Evolutionary conservation across 2,888 invertebrate species (phyloP), one percentile per base, ranked within the genome.

Genomic region (Morpho helenor): DNA sequence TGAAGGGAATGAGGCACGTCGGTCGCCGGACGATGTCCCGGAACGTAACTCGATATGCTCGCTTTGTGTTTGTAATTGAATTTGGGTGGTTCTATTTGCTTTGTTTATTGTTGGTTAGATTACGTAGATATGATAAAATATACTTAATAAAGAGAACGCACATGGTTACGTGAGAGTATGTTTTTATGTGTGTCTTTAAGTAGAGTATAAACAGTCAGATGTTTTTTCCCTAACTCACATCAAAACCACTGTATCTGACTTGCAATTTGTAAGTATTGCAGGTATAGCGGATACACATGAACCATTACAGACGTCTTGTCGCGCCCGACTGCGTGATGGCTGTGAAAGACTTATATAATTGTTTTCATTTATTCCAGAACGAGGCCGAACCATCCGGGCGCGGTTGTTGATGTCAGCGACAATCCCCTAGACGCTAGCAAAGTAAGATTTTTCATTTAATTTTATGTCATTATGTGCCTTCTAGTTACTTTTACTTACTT

Each of bases 401-500:
- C 97, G 66, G 97, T 99, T 71, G 96, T 98, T 73, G 98, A 98
- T 88, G 94, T 99, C 79, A 96, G 97, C 91, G 98, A 99, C 91
- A 98, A 98, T 91, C 99, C 99, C 64, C 91, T 96, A 79, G 99
- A 99, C 90, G 93, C 97, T 72, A 98, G 96, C 92, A 98, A 98
- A 95, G 98, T 98, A 91, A 87, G 84, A 16, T 47, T 31, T 3
- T 46, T 42, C 1, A n/a, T 7, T 40, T 49, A 39, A 31, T 4
- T 23, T 23, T 31, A 31, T 31, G 31, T 5, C 31, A 5, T 5
- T 31, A 31, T 3, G 16, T 16, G 16, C 16, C 16, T 16, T 16
- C 16, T 16, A 16, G 16, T 16, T 16, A 16, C 16, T 16, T 16
- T 16, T 16, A 31, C 31, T 5, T 31, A 31, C 3, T 5, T 31